Conservation (phyloP, 2,888 invertebrate species). For the Meiosimyza decipiens region DNA sequence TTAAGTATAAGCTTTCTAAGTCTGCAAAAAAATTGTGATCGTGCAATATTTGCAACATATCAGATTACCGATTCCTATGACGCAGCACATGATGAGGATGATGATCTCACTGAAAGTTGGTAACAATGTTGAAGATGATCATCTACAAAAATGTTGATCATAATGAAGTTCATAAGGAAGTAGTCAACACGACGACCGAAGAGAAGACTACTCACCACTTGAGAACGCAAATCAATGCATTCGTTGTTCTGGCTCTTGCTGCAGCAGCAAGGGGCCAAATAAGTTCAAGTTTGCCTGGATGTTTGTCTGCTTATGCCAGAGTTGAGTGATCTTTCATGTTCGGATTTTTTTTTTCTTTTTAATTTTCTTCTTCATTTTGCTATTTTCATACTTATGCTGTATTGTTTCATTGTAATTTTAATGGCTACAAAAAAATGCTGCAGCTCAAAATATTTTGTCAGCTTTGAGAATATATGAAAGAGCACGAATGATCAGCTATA, state of each 20-base stretch:
- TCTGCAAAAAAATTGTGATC: slow-evolving; percentile 21
- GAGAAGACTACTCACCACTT: neutral
- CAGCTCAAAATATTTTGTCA: slow-evolving; percentile 31
- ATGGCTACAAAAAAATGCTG: slow-evolving; percentile 1
- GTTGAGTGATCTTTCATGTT: slow-evolving; percentile 31
- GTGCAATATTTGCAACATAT: slow-evolving; percentile 27
- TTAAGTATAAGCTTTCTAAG: neutral
- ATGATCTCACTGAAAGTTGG: neutral
- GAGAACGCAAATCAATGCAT: slow-evolving; percentile 27
- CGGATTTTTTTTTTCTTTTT: neutral
- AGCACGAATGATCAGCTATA: too few species aligned
- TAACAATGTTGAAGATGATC: slow-evolving; percentile 4
- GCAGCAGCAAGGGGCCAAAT: slow-evolving; percentile 21
- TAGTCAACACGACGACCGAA: neutral
- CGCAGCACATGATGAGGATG: neutral
- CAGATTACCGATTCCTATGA: slow-evolving; percentile 17
- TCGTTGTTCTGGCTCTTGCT: slow-evolving; percentile 21
- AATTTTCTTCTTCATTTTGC: neutral
- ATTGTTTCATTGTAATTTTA: slow-evolving; percentile 17
- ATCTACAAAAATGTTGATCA: neutral
- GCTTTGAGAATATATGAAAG: neutral
- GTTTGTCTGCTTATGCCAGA: slow-evolving; percentile 13
- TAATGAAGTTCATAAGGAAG: slow-evolving; percentile 17
- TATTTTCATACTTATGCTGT: neutral
- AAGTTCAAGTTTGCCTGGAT: slow-evolving; percentile 30